These are phyloP conservation scores for Sminthurinus aureus DNA, from an alignment of 2,888 invertebrate species.

Conservation along the genomic window DNA sequence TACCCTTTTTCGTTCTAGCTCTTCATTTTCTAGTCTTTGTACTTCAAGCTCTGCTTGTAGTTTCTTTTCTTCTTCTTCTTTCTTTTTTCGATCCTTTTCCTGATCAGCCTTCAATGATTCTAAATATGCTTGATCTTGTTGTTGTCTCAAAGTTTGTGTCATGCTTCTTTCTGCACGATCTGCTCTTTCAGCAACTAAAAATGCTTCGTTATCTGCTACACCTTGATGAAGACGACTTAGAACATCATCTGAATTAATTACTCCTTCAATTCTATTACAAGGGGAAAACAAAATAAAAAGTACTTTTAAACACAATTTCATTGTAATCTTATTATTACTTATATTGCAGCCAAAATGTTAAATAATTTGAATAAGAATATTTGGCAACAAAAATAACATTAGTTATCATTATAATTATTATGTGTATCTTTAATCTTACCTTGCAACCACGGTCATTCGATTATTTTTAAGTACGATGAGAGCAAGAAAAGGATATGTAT, in stretches of 20 bases:
- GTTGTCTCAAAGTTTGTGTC: conserved; percentile 83
- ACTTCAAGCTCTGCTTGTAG: conserved; percentile 66
- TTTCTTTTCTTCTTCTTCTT: conserved; percentile 69
- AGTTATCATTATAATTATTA: too few species aligned
- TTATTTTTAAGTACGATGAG: conserved; percentile 89
- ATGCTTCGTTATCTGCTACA: conserved; percentile 85
- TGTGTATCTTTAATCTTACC: conserved; percentile 61
- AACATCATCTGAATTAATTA: conserved; percentile 76
- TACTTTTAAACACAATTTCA: too few species aligned
- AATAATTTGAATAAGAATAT: too few species aligned
- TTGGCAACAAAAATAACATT: too few species aligned
- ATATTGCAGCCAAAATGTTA: too few species aligned
- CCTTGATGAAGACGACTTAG: conserved; percentile 77
- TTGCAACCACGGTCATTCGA: conserved; percentile 90
- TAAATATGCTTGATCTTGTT: conserved; percentile 94
- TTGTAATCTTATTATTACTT: background rate
- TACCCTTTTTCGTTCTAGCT: conserved; percentile 61
- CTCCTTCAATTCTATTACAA: conserved; percentile 78
- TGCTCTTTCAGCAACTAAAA: conserved; percentile 83
- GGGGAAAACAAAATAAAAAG: background rate
- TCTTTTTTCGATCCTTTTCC: conserved; percentile 84
- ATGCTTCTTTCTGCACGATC: conserved; percentile 80
- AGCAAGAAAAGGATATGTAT: conserved; percentile 85
- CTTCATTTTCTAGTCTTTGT: conserved; percentile 67
- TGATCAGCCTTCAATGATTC: conserved; percentile 92